phyloP scores from a whole-genome alignment of 2,888 invertebrate species.

The Megamerina dolium region DNA sequence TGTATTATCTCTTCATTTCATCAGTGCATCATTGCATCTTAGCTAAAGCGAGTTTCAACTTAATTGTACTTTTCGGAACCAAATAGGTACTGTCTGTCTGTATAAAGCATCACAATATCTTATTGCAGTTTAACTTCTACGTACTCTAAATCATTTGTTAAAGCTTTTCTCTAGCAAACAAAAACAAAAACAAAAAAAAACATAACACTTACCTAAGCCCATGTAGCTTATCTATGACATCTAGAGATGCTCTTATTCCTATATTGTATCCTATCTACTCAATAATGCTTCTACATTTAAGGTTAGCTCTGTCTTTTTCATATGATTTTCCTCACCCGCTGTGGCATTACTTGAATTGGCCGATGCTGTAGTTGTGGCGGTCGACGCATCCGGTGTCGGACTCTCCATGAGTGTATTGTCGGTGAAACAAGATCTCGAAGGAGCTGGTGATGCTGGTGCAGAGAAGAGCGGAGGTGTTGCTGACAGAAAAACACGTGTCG shows the following conservation, averaged over 20 bases:
- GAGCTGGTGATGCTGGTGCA: constrained; percentile 39
- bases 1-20: neutral
- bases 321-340: constrained; percentile 20
- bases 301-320: constrained; percentile 34
- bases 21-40: neutral
- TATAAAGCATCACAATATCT: neutral
- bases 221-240: too few species aligned
- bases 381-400: constrained; percentile 23
- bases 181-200: neutral
- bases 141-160: neutral
- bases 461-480: constrained; percentile 26
- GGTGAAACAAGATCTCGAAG: constrained; percentile 31
- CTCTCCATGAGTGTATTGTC: constrained; percentile 16
- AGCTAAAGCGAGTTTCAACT: neutral
- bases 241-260: too few species aligned
- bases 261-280: constrained; percentile 47
- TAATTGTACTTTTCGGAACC: constrained; percentile 5
- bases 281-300: constrained; percentile 40
- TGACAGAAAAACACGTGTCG: constrained; percentile 4
- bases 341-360: constrained; percentile 21
- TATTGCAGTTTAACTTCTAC: neutral
- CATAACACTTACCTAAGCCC: too few species aligned
- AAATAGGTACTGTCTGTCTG: neutral
- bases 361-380: constrained; percentile 23
- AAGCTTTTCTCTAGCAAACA: too few species aligned